These are phyloP conservation scores for Fistularia tabacaria DNA, from an alignment of 2,797 vertebrate genomes.

Conservation along the genomic window DNA sequence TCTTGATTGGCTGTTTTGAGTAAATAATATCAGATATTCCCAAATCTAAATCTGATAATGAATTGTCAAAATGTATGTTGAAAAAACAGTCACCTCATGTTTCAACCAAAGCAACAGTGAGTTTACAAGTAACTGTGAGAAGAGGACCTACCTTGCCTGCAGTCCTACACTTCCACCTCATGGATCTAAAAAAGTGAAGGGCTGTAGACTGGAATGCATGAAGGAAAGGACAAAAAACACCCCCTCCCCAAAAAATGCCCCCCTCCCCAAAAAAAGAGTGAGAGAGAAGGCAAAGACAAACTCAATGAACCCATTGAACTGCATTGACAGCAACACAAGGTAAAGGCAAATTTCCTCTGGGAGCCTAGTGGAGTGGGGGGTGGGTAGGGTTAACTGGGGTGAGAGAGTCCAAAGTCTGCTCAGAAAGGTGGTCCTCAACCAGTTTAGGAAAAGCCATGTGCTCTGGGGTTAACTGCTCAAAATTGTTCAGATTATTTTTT, in stretches of 20 bases:
- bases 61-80: too few relatives aligned
- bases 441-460: constrained; percentile 30
- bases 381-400: constrained; percentile 74
- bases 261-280: constrained; percentile 28
- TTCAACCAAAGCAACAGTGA: neutral
- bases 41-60: too few relatives aligned
- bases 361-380: constrained; percentile 66
- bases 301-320: constrained; percentile 72
- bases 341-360: constrained; percentile 71
- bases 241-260: constrained; percentile 31
- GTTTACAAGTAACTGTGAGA: neutral
- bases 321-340: constrained; percentile 64
- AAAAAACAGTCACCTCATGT: too few relatives aligned
- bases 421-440: constrained; percentile 52
- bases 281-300: constrained; percentile 52
- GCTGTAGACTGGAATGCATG: constrained; percentile 66
- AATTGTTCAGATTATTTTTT: neutral
- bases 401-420: constrained; percentile 63
- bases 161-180: constrained; percentile 37
- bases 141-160: constrained; percentile 25
- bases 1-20: too few relatives aligned
- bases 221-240: constrained; percentile 65
- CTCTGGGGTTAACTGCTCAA: too few relatives aligned
- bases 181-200: constrained; percentile 40
- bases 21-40: too few relatives aligned